phyloP scores from a whole-genome alignment of 1,140 invertebrate genomes.

The Muscidifurax raptorellus region DNA sequence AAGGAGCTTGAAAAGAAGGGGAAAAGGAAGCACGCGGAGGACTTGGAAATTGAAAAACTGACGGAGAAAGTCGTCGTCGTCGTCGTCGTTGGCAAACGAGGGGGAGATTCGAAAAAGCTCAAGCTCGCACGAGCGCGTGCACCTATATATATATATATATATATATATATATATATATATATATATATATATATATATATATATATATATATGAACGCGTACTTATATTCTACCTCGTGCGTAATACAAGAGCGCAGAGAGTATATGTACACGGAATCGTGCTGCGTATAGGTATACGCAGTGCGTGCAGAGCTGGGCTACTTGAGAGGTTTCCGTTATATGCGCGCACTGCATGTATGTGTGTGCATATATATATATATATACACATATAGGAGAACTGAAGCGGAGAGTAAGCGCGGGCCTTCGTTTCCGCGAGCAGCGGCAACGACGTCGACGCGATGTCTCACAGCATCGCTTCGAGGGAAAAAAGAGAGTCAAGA shows the following conservation, averaged over 20 bases:
- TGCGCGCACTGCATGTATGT: conserved; percentile 44
- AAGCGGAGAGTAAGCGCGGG: neutral
- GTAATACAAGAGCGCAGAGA: conserved; percentile 64
- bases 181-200: no score
- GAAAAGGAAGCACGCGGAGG: neutral
- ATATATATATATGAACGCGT: conserved; percentile 29
- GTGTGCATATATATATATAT: no score
- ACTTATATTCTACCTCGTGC: conserved; percentile 58
- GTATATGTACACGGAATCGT: conserved; percentile 59
- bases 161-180: neutral
- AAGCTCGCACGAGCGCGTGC: conserved; percentile 4
- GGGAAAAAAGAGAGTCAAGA: conserved; percentile 11
- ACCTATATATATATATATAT: neutral
- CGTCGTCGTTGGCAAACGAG: neutral
- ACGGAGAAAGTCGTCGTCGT: neutral
- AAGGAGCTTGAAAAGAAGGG: neutral
- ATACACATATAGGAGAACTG: no score
- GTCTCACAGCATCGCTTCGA: neutral
- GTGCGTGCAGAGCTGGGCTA: conserved; percentile 27
- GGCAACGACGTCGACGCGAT: neutral
- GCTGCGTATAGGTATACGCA: neutral
- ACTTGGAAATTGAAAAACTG: conserved; percentile 42
- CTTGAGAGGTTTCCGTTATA: conserved; percentile 50
- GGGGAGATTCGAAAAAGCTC: neutral
- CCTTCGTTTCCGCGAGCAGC: neutral